Base-by-base conservation (phyloP, 1,140 invertebrate species). In the Heterodera schachtii region DNA sequence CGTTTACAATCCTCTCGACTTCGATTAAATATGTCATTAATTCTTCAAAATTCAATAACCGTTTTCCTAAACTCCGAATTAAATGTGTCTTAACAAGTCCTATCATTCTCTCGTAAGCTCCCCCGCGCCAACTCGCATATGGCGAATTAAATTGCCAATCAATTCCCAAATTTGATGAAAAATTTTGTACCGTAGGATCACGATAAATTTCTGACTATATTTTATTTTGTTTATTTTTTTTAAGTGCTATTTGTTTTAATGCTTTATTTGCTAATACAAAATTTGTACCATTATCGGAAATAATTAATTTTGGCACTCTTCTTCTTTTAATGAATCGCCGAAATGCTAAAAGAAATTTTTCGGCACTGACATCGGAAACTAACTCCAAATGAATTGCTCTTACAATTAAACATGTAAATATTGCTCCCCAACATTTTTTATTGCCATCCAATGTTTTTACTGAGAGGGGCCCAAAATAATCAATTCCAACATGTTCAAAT, bases 301-400 rank as follows among this genome's bases (percentile, higher is more conserved):
- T 13, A 3, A 73, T 73, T 73, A 73, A n/a, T n/a, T n/a, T 73
- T 0, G 70, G 70, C 13, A 47, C 47, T 16, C 70, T 73, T n/a
- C 70, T 73, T 73, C 70, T 73, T 73, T n/a, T 11, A 13, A 73
- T 73, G n/a, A 73, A 73, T 73, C 70, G 2, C 47, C n/a, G 13
- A n/a, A 73, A n/a, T 13, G 70, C 70, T 3, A 73, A n/a, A 73
- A 73, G 9, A n/a, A 73, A 73, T n/a, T n/a, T 73, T 73, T 73
- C 70, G 16, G 70, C 3, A 4, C 43, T 73, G 0, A 11, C 2
- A 9, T 73, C 70, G 3, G 70, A 16, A 3, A 73, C 70, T 4
- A 73, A 44, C n/a, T 73, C 70, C 43, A 73, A 16, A n/a, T 73
- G 70, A 16, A 73, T 73, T 11, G 43, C 70, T 73, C 70, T 73